Evolutionary conservation across 2,113 vertebrate genomes (phyloP).

Genomic region (Macrotus californicus): DNA sequence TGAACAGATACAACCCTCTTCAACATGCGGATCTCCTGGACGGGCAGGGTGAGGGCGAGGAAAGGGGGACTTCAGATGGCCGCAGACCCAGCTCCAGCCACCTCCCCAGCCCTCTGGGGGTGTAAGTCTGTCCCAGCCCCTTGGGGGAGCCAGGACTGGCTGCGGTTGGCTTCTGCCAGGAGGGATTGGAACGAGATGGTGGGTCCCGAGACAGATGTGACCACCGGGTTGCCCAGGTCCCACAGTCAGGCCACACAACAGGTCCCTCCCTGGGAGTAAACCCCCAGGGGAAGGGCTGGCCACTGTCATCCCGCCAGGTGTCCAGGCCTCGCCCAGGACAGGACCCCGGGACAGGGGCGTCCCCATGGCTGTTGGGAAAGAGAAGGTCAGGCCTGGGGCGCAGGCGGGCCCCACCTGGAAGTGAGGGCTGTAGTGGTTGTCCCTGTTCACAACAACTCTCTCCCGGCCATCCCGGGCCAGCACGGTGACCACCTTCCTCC

Average conservation of each 20-base stretch:
- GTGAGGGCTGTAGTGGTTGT: conserved; percentile 94
- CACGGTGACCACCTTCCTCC: conserved; percentile 86
- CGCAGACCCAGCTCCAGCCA: not conserved
- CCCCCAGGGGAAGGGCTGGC: not conserved
- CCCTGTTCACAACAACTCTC: conserved; percentile 85
- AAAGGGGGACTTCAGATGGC: not conserved
- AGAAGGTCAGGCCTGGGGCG: not conserved
- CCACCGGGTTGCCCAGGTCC: not conserved
- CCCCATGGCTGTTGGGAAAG: rapidly evolving
- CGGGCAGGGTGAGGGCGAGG: not conserved
- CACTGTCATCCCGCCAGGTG: rapidly evolving
- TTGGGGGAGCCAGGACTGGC: rapidly evolving
- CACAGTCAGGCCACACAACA: rapidly evolving
- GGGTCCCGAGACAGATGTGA: no score
- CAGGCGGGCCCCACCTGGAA: conserved; percentile 85
- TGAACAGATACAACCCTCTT: conserved; percentile 84
- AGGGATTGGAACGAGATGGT: not conserved
- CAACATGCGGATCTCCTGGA: conserved; percentile 92
- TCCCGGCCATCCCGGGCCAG: conserved; percentile 84
- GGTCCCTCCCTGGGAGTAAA: rapidly evolving
- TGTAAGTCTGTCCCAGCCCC: not conserved
- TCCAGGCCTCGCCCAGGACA: not conserved
- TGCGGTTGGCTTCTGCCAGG: no score
- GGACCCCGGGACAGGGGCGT: rapidly evolving
- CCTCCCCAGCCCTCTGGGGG: not conserved